Evolutionary conservation across 2,888 invertebrate genomes (phyloP), one percentile per base, ranked within the genome.

Genomic region (Spisula solida): DNA sequence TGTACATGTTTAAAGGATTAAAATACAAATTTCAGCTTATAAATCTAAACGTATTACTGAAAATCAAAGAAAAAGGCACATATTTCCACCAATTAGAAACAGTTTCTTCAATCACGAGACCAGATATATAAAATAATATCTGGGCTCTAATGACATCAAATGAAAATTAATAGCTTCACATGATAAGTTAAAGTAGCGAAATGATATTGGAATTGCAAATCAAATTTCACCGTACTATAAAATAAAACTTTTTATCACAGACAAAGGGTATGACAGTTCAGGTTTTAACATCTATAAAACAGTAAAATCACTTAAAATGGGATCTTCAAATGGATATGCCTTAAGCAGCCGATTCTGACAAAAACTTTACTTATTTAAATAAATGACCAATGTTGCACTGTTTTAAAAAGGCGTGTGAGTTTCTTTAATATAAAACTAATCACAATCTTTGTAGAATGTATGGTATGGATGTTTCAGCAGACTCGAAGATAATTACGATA

Each of bases 191-290:
- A n/a, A n/a, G 14, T 51, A 16, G 51, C 16, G 51, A 51, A 51
- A 51, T 51, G 51, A 51, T 66, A 5, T 66, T 66, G 60, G 60
- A 66, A 66, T 25, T 25, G 60, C 60, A 66, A 66, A 66, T 66
- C 60, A 25, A 66, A 25, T n/a, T 66, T 66, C 60, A 66, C 60
- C 12, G 2, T 25, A 66, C 12, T 51, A 51, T 51, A 10, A 66
- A 66, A 66, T 25, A 10, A 25, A 60, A n/a, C 8, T 25, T 25
- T 56, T 66, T 66, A 66, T 66, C 60, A 66, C 60, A 66, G 60
- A 66, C 60, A 66, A 66, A 12, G n/a, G 0, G 25, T 25, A 66
- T 66, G 60, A 66, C 25, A 25, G n/a, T 66, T 25, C 25, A 66
- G 25, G 25, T 66, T 10, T n/a, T 66, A 66, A 66, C 60, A 66